A percentile compares a stretch with the other conserved stretches of the same genome.
Conservation (phyloP, 2,113 vertebrate species). For the Eira barbara region DNA sequence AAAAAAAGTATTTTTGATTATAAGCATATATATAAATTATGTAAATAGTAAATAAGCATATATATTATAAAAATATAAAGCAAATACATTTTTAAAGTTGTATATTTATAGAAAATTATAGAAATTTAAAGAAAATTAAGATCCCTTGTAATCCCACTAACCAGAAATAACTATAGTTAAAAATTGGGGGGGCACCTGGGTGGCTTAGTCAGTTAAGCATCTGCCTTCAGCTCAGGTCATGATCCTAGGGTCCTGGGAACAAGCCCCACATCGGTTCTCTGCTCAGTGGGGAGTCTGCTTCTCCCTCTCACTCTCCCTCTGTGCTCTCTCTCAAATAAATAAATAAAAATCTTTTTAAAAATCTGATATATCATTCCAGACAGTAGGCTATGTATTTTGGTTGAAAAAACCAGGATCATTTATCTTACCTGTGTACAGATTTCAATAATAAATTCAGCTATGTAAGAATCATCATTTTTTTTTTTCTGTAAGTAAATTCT, state of each 20-base stretch:
- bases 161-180: neutral
- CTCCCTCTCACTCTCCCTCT: neutral
- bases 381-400: neutral
- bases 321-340: neutral
- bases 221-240: neutral
- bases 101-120: neutral
- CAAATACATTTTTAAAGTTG: neutral
- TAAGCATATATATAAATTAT: neutral
- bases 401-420: neutral
- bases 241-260: neutral
- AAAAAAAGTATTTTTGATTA: neutral
- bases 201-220: neutral
- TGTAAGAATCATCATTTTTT: neutral
- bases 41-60: neutral
- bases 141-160: neutral
- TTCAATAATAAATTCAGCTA: conserved; percentile 17
- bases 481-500: neutral
- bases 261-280: neutral
- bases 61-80: neutral
- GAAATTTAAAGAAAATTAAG: neutral
- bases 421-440: neutral
- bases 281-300: neutral
- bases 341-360: neutral
- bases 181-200: neutral
- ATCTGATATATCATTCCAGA: neutral